Evolutionary conservation across 2,888 invertebrate genomes (phyloP).

Genomic region (Dryobota labecula): DNA sequence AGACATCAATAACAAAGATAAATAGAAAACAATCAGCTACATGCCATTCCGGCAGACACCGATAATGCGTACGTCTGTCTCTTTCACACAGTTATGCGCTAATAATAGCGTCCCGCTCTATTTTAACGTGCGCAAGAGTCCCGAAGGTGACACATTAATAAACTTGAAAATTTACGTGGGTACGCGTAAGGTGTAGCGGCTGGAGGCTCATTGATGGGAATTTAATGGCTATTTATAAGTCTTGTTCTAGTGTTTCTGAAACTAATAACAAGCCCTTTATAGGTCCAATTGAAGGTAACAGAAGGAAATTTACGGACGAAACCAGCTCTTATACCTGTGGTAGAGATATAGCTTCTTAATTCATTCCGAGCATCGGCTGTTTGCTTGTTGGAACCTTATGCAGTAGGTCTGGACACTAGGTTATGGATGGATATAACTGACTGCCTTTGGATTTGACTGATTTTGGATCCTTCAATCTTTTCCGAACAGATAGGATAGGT

Average conservation of each 20-base stretch:
- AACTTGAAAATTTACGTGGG: constrained; percentile 69
- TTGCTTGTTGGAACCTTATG: neutral
- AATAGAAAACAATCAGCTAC: constrained; percentile 64
- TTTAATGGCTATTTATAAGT: constrained; percentile 32
- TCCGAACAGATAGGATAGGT: neutral
- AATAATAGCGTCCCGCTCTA: constrained; percentile 78
- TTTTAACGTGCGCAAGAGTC: constrained; percentile 71
- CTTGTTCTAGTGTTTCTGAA: neutral
- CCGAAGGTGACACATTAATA: constrained; percentile 80
- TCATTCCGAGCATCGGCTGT: neutral
- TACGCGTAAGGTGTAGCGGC: constrained; percentile 49
- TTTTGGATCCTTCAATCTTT: neutral
- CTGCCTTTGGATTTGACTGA: neutral
- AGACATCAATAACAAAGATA: constrained; percentile 61
- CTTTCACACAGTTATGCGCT: constrained; percentile 68
- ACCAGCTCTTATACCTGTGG: neutral
- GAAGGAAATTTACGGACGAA: neutral
- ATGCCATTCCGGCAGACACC: constrained; percentile 58
- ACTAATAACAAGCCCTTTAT: neutral
- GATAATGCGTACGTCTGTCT: constrained; percentile 65
- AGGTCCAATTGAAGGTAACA: neutral
- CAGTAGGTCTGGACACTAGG: neutral
- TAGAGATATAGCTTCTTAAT: neutral
- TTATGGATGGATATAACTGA: neutral
- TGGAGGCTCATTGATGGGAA: constrained; percentile 56